Base-by-base conservation (phyloP, 2,113 vertebrate genomes). In the Melanotaenia duboulayi region DNA sequence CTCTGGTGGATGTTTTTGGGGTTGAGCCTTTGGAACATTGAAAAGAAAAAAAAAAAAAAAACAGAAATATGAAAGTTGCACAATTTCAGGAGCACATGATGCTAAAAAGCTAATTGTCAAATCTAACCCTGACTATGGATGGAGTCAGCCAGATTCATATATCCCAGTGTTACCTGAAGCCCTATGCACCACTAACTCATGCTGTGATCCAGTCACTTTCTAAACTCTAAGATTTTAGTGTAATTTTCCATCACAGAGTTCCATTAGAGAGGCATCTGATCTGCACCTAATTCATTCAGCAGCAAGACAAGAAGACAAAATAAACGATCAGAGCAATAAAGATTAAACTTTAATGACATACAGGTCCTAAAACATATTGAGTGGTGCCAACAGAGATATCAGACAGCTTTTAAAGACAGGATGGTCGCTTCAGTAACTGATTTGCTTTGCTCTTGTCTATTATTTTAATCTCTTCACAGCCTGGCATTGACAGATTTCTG, bases 1-100 rank as follows among this genome's bases (percentile, higher is more conserved):
- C 95, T 93, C 92, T 98, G 97, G 79, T 98, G 97, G 52, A 97
- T 93, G 0, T 99, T 99, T 89, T 99, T 97, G 1, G 96, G 97
- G 70, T 96, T 97, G 78, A 98, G 89, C 83, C 97, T 98, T 73
- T 1, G 40, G 51, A 81, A 22, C 4, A 59, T 32, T 22, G 0
- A 23, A 67, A 13, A 57, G n/a, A 76, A 1, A 3, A 65, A 4
- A 16, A 19, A 11, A n/a, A 64, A 16, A 19, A 2, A 57, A 63
- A 64, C 35, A 23, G 2, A 4, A 19, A 24, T 16, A 17, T 35
- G 40, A 4, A 37, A 42, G 13, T 42, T 4, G 11, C 42, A 46
- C 44, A 3, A 16, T 14, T 7, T 19, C 44, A 48, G 6, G 44
- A 48, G 16, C 1, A 48, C 16, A n/a, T 42, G 40, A 16, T 42